Conservation (phyloP, 2,797 vertebrate genomes). For the Leptoclinus maculatus region DNA sequence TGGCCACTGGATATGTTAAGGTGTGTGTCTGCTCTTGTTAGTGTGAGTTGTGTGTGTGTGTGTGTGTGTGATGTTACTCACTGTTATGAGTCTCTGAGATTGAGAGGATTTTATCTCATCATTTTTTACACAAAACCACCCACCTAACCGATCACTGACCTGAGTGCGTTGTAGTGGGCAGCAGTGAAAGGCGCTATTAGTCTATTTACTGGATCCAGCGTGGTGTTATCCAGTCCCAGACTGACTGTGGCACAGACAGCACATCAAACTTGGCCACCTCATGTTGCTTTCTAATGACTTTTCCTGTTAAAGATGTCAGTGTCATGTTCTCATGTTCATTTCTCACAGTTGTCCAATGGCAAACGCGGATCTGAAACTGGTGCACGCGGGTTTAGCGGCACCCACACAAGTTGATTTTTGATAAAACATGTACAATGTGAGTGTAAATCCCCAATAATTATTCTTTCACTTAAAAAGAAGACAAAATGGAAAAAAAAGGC, state of each 20-base stretch:
- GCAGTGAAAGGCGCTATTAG: constrained; percentile 67
- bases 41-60: constrained; percentile 51
- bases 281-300: constrained; percentile 82
- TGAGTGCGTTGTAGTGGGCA: constrained; percentile 68
- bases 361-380: constrained; percentile 58
- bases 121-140: constrained; percentile 74
- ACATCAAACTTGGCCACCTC: constrained; percentile 77
- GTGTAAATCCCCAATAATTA: constrained; percentile 85
- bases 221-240: constrained; percentile 78
- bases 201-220: constrained; percentile 75
- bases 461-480: constrained; percentile 83
- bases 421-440: constrained; percentile 85
- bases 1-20: constrained; percentile 48
- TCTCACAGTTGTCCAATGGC: constrained; percentile 62
- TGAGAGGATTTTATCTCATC: constrained; percentile 76
- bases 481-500: constrained; percentile 76
- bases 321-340: constrained; percentile 78
- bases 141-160: constrained; percentile 58
- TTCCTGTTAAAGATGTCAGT: constrained; percentile 81
- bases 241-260: constrained; percentile 69
- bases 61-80: constrained; percentile 58
- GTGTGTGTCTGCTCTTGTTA: constrained; percentile 31
- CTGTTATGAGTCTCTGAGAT: constrained; percentile 67
- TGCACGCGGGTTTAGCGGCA: constrained; percentile 52
- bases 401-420: constrained; percentile 82